Percentiles rank a stretch among this genome's conserved stretches.
phyloP scores from a whole-genome alignment of 2,113 vertebrate genomes.

The Origma solitaria region DNA sequence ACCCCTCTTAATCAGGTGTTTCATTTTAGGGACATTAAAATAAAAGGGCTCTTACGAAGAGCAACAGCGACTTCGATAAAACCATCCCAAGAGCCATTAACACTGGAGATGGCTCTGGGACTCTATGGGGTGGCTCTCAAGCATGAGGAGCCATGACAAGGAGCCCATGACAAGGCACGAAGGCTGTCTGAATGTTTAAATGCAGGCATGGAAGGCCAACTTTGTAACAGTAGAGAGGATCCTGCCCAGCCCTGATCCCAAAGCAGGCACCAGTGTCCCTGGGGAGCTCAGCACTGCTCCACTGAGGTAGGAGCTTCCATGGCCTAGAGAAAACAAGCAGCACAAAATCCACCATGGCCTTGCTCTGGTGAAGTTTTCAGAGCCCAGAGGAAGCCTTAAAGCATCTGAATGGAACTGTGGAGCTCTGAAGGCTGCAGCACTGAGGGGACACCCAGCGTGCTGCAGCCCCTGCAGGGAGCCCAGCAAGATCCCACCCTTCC shows the following conservation, averaged over 20 bases:
- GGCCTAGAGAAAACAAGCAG: background rate
- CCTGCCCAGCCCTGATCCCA: background rate
- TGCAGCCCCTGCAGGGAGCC: background rate
- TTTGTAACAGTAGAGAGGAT: background rate
- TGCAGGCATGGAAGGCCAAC: background rate
- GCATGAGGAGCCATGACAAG: background rate
- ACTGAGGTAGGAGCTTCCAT: background rate
- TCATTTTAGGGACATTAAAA: background rate
- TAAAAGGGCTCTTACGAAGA: background rate
- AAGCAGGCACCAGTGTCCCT: background rate
- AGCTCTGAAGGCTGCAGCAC: background rate
- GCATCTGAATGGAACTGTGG: background rate
- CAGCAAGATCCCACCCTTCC: background rate
- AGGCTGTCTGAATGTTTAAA: background rate
- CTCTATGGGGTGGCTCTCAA: background rate
- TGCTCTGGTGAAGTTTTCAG: background rate
- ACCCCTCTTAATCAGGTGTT: background rate
- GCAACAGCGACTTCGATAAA: background rate
- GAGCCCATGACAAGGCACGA: background rate
- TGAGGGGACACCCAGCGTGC: fast-evolving
- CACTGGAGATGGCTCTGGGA: background rate
- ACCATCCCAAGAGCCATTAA: background rate
- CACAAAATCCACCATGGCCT: background rate
- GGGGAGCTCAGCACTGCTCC: background rate
- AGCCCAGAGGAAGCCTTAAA: background rate